Conservation (phyloP, 2,797 vertebrate species). For the Sorex maritimensis region DNA sequence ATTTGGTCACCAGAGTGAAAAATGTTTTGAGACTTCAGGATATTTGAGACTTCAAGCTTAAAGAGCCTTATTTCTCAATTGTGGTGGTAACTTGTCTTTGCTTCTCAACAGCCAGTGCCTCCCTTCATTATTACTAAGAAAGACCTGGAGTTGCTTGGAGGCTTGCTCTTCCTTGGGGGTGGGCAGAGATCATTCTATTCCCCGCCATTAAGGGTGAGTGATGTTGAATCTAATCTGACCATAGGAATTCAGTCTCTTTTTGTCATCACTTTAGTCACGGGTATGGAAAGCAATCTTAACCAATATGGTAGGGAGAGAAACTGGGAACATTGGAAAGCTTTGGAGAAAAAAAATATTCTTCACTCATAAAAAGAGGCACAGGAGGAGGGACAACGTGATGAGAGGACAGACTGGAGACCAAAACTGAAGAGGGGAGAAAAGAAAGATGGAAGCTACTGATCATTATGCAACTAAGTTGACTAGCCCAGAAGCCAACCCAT, state of each 20-base stretch:
- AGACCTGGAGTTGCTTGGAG: not conserved
- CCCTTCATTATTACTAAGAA: not conserved
- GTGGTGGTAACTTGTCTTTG: not conserved
- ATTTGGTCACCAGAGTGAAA: not conserved
- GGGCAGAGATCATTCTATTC: not conserved
- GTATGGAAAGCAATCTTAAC: fast-evolving
- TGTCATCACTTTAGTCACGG: not conserved
- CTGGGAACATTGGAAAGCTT: not conserved
- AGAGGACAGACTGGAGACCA: no score
- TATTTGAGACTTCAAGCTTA: not conserved
- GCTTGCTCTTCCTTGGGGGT: not conserved
- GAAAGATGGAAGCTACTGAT: not conserved
- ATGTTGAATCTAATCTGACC: not conserved
- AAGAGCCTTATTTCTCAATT: not conserved
- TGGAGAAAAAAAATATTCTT: not conserved
- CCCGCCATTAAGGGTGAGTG: not conserved
- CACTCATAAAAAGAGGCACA: not conserved
- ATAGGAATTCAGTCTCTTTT: not conserved
- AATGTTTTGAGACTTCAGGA: not conserved
- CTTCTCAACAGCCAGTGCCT: not conserved
- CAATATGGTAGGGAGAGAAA: not conserved
- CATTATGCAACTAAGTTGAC: no score
- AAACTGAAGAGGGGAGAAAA: not conserved
- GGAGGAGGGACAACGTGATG: not conserved
- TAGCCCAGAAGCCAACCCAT: not conserved